Percentiles rank a stretch among this genome's conserved stretches.
These are phyloP conservation scores for Diglossa cyanea DNA, from an alignment of 2,797 vertebrate species.

Conservation along the genomic window DNA sequence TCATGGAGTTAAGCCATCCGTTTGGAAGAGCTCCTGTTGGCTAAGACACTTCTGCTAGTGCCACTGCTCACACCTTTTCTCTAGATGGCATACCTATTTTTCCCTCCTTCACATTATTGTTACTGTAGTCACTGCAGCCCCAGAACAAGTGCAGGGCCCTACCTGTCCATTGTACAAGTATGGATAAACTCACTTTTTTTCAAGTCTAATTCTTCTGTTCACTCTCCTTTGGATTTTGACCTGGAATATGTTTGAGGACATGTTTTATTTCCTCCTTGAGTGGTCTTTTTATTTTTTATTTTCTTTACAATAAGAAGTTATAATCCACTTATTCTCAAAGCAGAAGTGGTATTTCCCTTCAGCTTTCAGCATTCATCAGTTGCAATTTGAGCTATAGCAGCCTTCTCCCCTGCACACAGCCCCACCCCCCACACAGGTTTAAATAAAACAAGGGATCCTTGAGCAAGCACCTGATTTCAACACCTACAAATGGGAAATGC, in stretches of 20 bases:
- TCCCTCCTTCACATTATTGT: background rate
- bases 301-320: background rate
- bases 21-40: constrained; percentile 27
- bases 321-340: background rate
- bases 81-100: background rate
- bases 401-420: background rate
- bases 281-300: background rate
- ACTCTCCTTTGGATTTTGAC: background rate
- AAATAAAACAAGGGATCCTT: background rate
- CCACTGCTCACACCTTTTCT: background rate
- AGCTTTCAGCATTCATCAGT: background rate
- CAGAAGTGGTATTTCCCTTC: background rate
- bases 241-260: background rate
- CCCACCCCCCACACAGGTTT: fast-evolving
- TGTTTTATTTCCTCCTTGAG: background rate
- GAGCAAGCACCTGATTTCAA: background rate
- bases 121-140: background rate
- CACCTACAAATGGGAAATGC: background rate
- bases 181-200: background rate
- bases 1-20: constrained; percentile 14
- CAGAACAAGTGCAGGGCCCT: background rate
- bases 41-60: background rate
- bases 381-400: background rate
- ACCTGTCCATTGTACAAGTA: background rate
- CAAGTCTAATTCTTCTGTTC: background rate